phyloP scores from a whole-genome alignment of 2,113 vertebrate species.

The Ceratotherium simum region DNA sequence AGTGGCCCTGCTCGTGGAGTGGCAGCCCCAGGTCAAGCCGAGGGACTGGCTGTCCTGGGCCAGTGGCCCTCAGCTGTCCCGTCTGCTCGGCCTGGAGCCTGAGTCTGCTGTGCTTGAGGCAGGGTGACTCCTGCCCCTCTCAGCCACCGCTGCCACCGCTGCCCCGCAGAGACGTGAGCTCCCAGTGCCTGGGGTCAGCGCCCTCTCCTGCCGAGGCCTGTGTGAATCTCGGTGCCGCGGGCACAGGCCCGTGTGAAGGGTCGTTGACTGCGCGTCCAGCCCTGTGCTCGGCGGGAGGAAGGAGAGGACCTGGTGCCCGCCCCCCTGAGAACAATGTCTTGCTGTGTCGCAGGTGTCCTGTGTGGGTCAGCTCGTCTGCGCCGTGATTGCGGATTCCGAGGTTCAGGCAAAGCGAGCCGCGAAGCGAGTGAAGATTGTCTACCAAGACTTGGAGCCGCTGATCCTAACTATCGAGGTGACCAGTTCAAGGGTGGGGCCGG shows the following conservation, averaged over 20 bases:
- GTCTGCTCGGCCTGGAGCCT: background rate
- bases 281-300: background rate
- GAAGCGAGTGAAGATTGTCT: constrained; percentile 85
- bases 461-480: constrained; percentile 88
- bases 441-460: constrained; percentile 83
- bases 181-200: background rate
- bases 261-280: background rate
- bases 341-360: constrained; percentile 84
- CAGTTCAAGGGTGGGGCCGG: background rate
- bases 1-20: background rate
- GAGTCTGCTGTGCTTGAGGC: background rate
- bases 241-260: background rate
- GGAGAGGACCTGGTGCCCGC: background rate
- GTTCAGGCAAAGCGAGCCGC: constrained; percentile 84
- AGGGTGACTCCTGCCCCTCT: background rate
- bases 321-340: background rate
- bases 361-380: constrained; percentile 87
- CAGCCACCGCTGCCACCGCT: background rate
- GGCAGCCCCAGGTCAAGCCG: background rate
- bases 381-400: constrained; percentile 83
- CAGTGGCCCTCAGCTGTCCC: background rate
- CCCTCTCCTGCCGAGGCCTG: background rate
- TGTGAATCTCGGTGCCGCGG: background rate
- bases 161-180: background rate
- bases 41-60: background rate